Evolutionary conservation across 2,797 vertebrate genomes (phyloP), one percentile per base, ranked within the genome.

Genomic region (Centropyge bicolor): DNA sequence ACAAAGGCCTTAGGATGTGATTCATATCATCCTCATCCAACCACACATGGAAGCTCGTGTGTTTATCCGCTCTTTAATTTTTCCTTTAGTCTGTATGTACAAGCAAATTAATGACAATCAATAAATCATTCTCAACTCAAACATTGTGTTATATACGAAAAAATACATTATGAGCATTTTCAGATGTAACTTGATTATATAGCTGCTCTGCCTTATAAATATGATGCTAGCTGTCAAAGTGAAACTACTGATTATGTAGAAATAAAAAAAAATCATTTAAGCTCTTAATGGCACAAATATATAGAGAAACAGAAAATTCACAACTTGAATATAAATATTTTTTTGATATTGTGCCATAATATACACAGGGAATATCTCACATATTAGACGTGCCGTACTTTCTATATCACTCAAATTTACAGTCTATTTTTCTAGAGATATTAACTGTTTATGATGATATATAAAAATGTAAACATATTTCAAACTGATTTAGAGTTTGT

Each of bases 241-340:
- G 46, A 75, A 72, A 20, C 24, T 17, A 65, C 10, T 49, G n/a
- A 71, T 59, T 68, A 51, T 22, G 43, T 20, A 14, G 6, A 9
- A 43, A 48, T 63, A 49, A 31, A 65, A 35, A 20, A 11, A 55
- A 63, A 5, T 67, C 12, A 8, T 60, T 52, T 27, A 22, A 56
- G 22, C 22, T 60, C 9, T 52, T 10, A 16, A n/a, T 56, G 36
- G 11, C 41, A 49, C 22, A 36, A 54, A 68, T 72, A 71, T 16
- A 12, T 1, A 49, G 41, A 72, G 1, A 69, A 22, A 11, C 5
- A n/a, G 2, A 67, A 38, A 14, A 66, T 36, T 7, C 0, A 60
- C 12, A 51, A 38, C 14, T 71, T 16, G 54, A 66, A 11, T 12
- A 72, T 59, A 27, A 66, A 78, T 35, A 22, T 8, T 1, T 11